A percentile compares a stretch with the other conserved stretches of the same genome.
phyloP scores from a whole-genome alignment of 2,113 vertebrate genomes.

The Paracanthobrama guichenoti region DNA sequence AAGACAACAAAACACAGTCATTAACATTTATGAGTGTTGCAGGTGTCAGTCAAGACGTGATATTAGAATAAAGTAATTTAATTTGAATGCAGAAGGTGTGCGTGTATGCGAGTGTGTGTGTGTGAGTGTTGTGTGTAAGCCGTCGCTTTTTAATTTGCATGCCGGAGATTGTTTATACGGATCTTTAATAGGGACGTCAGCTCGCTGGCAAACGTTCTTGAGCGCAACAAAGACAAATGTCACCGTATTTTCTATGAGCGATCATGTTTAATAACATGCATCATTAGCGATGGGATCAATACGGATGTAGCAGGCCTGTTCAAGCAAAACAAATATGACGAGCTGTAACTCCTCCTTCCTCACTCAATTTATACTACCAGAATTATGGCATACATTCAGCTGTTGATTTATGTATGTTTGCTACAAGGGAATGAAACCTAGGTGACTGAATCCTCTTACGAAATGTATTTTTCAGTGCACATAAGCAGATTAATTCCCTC shows the following conservation, averaged over 20 bases:
- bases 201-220: slow-evolving; percentile 50
- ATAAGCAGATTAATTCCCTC: neutral
- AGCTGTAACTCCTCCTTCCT: slow-evolving; percentile 38
- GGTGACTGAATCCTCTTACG: neutral
- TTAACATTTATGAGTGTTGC: slow-evolving; percentile 74
- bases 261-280: slow-evolving; percentile 63
- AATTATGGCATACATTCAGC: slow-evolving; percentile 18
- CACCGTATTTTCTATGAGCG: slow-evolving; percentile 54
- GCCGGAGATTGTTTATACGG: slow-evolving; percentile 54
- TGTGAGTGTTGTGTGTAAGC: slow-evolving; percentile 29
- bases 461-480: neutral
- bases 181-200: slow-evolving; percentile 60
- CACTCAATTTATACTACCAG: neutral
- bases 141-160: slow-evolving; percentile 59
- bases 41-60: slow-evolving; percentile 67
- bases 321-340: slow-evolving; percentile 56
- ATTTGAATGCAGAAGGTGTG: slow-evolving; percentile 49
- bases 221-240: slow-evolving; percentile 60
- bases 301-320: slow-evolving; percentile 51
- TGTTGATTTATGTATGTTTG: neutral
- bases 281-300: slow-evolving; percentile 58
- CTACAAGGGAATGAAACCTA: neutral
- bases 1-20: slow-evolving; percentile 83
- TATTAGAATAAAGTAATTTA: slow-evolving; percentile 62
- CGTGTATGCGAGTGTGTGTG: neutral